These are phyloP conservation scores for Chironomus tentans DNA, from an alignment of 2,888 invertebrate species.

Conservation along the genomic window DNA sequence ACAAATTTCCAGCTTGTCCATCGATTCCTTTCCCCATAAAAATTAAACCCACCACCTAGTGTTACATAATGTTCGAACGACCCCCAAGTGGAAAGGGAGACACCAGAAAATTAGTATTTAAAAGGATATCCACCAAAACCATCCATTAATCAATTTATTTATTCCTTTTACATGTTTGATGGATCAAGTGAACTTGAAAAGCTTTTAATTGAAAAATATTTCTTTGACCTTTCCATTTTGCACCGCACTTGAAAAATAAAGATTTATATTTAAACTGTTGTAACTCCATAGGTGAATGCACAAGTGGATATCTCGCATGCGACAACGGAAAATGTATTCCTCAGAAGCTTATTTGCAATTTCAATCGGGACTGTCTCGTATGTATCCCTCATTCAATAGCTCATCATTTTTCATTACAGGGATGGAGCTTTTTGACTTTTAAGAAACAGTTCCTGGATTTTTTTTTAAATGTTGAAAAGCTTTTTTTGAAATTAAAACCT, in stretches of 20 bases:
- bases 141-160: neutral
- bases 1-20: no score
- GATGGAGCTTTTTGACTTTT: neutral
- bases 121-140: neutral
- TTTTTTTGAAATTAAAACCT: no score
- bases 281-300: conserved; percentile 43
- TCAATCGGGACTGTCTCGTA: conserved; percentile 40
- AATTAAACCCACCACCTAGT: no score
- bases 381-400: neutral
- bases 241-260: neutral
- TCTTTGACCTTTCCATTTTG: neutral
- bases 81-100: neutral
- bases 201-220: neutral
- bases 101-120: neutral
- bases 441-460: no score
- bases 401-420: neutral
- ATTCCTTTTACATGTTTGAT: neutral
- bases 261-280: neutral
- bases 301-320: conserved; percentile 48
- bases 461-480: no score
- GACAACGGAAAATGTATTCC: conserved; percentile 46
- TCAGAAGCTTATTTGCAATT: conserved; percentile 48
- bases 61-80: neutral
- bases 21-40: no score
- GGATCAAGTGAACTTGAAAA: neutral